Percentiles rank a stretch among this genome's conserved stretches.
Conservation (phyloP, 2,888 invertebrate species). For the Erebia ligea region DNA sequence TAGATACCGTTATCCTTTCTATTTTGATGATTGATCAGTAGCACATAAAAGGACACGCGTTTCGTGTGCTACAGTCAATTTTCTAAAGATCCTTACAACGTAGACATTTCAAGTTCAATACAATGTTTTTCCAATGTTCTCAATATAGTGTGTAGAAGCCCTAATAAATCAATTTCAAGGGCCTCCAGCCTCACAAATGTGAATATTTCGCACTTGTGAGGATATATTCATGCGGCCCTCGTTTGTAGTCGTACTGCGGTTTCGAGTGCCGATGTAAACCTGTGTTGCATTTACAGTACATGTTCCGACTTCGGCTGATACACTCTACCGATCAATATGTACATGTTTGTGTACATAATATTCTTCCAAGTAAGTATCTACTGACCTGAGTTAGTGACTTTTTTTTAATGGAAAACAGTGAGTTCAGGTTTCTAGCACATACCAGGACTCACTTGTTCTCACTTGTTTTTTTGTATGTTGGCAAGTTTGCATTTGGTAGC, state of each 20-base stretch:
- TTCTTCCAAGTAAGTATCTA: background rate
- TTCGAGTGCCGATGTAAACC: constrained; percentile 34
- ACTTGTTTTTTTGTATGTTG: no score
- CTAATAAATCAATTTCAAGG: constrained; percentile 14
- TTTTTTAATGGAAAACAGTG: background rate
- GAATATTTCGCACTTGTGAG: constrained; percentile 54
- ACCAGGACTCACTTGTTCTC: no score
- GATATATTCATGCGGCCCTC: constrained; percentile 51
- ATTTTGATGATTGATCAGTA: no score
- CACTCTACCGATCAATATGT: constrained; percentile 7
- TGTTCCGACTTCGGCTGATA: constrained; percentile 23
- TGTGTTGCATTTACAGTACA: constrained; percentile 32
- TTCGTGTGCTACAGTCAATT: background rate
- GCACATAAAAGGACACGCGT: no score
- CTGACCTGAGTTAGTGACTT: background rate
- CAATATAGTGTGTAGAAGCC: background rate
- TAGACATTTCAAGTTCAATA: background rate
- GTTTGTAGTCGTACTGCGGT: constrained; percentile 46
- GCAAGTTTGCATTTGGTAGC: no score
- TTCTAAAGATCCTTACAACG: background rate
- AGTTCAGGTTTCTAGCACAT: background rate
- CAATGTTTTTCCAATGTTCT: background rate
- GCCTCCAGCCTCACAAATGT: constrained; percentile 41
- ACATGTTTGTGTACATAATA: background rate
- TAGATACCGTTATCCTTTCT: no score